These are phyloP conservation scores for Pseudobourletiella spinata DNA, from an alignment of 1,140 invertebrate genomes.

Conservation along the genomic window DNA sequence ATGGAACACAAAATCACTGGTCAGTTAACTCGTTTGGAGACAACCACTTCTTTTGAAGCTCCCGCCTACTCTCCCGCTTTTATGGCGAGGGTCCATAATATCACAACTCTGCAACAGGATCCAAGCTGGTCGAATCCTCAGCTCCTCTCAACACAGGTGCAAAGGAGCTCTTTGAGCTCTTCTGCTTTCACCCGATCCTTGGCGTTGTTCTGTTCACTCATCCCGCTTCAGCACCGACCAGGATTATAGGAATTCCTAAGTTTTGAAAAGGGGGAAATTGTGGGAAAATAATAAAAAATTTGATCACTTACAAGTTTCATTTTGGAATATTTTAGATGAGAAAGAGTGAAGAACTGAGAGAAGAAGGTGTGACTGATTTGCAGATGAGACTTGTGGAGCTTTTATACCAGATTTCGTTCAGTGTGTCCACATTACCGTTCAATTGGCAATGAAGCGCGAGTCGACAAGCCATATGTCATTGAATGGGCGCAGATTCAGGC, in stretches of 20 bases:
- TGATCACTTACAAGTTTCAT: conserved; percentile 2
- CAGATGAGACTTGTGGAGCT: background rate
- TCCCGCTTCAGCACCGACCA: too few relatives aligned
- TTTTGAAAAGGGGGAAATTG: too few relatives aligned
- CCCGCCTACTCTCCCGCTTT: background rate
- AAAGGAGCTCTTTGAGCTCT: too few relatives aligned
- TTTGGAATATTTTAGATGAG: background rate
- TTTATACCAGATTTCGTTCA: conserved; percentile 1
- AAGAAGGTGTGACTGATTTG: conserved; percentile 7
- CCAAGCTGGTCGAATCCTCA: too few relatives aligned
- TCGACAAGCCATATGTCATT: background rate
- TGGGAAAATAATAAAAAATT: too few relatives aligned
- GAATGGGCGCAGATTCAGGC: too few relatives aligned
- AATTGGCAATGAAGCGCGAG: background rate
- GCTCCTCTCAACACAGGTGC: too few relatives aligned
- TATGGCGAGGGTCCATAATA: background rate
- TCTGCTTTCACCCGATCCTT: background rate
- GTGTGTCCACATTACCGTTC: background rate
- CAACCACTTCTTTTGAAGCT: background rate
- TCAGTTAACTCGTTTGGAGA: background rate
- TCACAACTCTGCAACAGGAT: background rate
- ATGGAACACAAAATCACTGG: background rate
- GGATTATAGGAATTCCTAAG: too few relatives aligned
- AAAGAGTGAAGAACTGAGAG: conserved; percentile 3
- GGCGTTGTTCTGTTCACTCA: background rate